phyloP scores from a whole-genome alignment of 2,888 invertebrate genomes.

The Laothoe populi region DNA sequence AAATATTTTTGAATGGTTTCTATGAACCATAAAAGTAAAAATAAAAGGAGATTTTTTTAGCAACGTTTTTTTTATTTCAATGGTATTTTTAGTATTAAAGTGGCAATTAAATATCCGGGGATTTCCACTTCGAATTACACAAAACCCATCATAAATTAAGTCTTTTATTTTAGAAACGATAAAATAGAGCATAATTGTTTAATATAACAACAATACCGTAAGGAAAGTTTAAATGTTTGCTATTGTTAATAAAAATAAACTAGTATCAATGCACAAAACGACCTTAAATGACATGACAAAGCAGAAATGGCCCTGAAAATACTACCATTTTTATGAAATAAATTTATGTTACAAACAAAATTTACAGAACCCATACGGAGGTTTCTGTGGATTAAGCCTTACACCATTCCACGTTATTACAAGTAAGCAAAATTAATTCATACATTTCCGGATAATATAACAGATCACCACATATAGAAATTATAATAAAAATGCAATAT shows the following conservation, averaged over 20 bases:
- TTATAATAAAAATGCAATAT: slow-evolving; percentile 56
- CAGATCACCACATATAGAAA: slow-evolving; percentile 46
- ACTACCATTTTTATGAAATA: slow-evolving; percentile 16
- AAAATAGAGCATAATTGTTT: slow-evolving; percentile 81
- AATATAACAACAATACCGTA: slow-evolving; percentile 79
- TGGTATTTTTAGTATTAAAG: too few relatives aligned
- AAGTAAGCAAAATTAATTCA: slow-evolving; percentile 16
- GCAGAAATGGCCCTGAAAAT: neutral
- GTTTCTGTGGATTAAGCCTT: slow-evolving; percentile 6
- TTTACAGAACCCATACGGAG: neutral
- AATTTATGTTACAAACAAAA: neutral
- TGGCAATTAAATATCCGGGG: neutral
- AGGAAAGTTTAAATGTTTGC: slow-evolving; percentile 56
- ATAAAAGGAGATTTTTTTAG: too few relatives aligned
- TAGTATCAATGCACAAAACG: slow-evolving; percentile 50
- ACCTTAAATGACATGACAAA: slow-evolving; percentile 43
- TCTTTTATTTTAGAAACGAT: slow-evolving; percentile 83
- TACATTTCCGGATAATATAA: slow-evolving; percentile 22
- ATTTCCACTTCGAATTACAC: slow-evolving; percentile 34
- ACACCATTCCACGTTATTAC: slow-evolving; percentile 10
- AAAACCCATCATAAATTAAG: slow-evolving; percentile 70
- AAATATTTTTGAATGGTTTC: too few relatives aligned
- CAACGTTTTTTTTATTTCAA: too few relatives aligned
- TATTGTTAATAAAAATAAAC: slow-evolving; percentile 55
- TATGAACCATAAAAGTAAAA: too few relatives aligned